Evolutionary conservation across 2,113 vertebrate species (phyloP), one percentile per base, ranked within the genome.

Genomic region (Dipodomys stephensi): DNA sequence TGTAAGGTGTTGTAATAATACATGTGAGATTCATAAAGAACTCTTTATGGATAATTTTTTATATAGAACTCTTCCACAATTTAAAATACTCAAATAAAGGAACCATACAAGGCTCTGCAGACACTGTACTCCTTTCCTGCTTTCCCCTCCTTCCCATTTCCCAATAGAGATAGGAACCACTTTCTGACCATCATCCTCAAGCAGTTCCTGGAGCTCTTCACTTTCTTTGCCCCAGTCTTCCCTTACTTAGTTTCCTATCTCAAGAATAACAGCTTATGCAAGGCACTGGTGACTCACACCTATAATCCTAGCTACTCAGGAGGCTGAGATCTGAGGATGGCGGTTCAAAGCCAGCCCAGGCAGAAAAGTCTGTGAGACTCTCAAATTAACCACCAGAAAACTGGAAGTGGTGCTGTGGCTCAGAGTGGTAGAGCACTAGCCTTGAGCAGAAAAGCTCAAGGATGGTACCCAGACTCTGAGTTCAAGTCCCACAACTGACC

Each of bases 61-160:
- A 85, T 44, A 27, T 44, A 91, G 67, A 78, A 88, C 35, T 69
- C 53, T 73, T 83, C n/a, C 72, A 87, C 79, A 87, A 35, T 32
- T n/a, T 16, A 62, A 95, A 35, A 10, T 69, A 64, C 25, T n/a
- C 72, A 76, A 92, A 87, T 73, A 67, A 87, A 88, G 20, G 4
- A 15, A 18, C 2, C 28, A 64, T 30, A 22, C 3, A 53, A 64
- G 87, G 64, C 22, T 30, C 39, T 39, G 39, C 39, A 39, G 39
- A 39, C 39, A 39, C 39, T 39, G 3, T 39, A 39, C 5, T 39
- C 39, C 25, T 16, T 68, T 92, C 53, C 2, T 12, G n/a, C 49
- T 23, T 39, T n/a, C 64, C 8, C 4, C 23, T 46, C 9, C 35
- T 68, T 60, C 9, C 30, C 60, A 87, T 74, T 88, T 81, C 23